These are phyloP conservation scores for Hippasteria phrygiana DNA, from an alignment of 53 echinoderm and acorn worm species.

Conservation along the genomic window DNA sequence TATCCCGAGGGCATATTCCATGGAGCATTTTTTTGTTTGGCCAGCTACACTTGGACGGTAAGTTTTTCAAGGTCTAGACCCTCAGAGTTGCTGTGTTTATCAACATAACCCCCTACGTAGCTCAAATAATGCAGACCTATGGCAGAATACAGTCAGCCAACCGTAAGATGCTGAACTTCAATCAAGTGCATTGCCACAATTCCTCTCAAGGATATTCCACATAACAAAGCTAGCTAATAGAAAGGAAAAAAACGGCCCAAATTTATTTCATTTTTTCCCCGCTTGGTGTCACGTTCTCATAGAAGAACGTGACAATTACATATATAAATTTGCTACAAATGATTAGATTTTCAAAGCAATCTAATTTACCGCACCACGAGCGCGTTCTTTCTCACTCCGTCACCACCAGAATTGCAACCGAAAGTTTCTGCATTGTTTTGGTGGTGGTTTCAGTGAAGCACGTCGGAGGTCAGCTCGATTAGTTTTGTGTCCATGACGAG, in stretches of 20 bases:
- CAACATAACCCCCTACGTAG: slow-evolving; percentile 30
- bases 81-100: slow-evolving; percentile 24
- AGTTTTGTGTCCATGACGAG: slow-evolving; percentile 17
- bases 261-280: background rate
- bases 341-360: slow-evolving; percentile 33
- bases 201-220: slow-evolving; percentile 15
- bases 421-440: slow-evolving; percentile 10
- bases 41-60: background rate
- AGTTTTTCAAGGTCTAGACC: slow-evolving; percentile 46
- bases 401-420: background rate
- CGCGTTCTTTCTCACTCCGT: slow-evolving; percentile 9
- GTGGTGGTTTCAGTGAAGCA: slow-evolving; percentile 1
- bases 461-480: slow-evolving; percentile 21
- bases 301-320: slow-evolving; percentile 44
- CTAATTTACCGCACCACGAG: background rate
- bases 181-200: slow-evolving; percentile 44
- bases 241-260: background rate
- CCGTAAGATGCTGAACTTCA: slow-evolving; percentile 9
- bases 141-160: slow-evolving; percentile 21
- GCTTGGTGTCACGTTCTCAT: slow-evolving; percentile 39
- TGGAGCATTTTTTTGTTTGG: background rate
- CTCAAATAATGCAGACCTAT: background rate
- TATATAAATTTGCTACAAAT: slow-evolving; percentile 14
- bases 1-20: background rate
- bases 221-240: background rate